Percentiles rank a stretch among this genome's conserved stretches.
Evolutionary conservation across 2,888 invertebrate genomes (phyloP).

Genomic region (Drosophila lacicola): DNA sequence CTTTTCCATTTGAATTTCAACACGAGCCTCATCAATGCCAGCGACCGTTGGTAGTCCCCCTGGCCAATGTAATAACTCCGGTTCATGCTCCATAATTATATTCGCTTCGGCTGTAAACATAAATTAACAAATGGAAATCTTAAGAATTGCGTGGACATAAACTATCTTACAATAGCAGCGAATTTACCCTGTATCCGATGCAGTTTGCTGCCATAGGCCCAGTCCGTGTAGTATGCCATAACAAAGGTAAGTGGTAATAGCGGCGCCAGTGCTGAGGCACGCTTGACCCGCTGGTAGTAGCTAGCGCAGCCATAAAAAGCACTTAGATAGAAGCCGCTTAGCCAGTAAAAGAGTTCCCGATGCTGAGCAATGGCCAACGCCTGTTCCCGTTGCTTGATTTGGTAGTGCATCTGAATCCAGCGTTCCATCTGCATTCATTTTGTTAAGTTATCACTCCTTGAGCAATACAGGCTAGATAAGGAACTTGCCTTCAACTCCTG

Average conservation of each 20-base stretch:
- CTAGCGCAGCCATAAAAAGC: slow-evolving; percentile 86
- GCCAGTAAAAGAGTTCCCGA: slow-evolving; percentile 91
- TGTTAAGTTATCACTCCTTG: not conserved
- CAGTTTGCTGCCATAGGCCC: slow-evolving; percentile 91
- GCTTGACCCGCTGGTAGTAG: slow-evolving; percentile 88
- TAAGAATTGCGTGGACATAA: not conserved
- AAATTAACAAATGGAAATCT: not conserved
- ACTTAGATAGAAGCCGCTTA: slow-evolving; percentile 88
- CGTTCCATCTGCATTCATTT: slow-evolving; percentile 88
- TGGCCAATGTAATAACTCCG: slow-evolving; percentile 89
- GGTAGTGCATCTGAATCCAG: slow-evolving; percentile 92
- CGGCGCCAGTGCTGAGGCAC: slow-evolving; percentile 88
- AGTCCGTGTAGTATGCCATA: slow-evolving; percentile 90
- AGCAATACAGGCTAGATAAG: slow-evolving; percentile 20
- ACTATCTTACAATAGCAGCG: not conserved
- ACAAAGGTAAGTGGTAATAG: slow-evolving; percentile 90
- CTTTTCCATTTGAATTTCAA: slow-evolving; percentile 88
- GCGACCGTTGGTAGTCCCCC: slow-evolving; percentile 91
- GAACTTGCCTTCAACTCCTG: slow-evolving; percentile 78
- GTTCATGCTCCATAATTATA: slow-evolving; percentile 91
- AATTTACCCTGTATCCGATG: slow-evolving; percentile 90
- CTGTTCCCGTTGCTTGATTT: slow-evolving; percentile 90
- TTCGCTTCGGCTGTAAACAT: slow-evolving; percentile 89
- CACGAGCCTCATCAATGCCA: slow-evolving; percentile 89
- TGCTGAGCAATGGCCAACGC: slow-evolving; percentile 90